These are phyloP conservation scores for Macrosteles quadrilineatus DNA, from an alignment of 1,140 invertebrate genomes.

Conservation along the genomic window DNA sequence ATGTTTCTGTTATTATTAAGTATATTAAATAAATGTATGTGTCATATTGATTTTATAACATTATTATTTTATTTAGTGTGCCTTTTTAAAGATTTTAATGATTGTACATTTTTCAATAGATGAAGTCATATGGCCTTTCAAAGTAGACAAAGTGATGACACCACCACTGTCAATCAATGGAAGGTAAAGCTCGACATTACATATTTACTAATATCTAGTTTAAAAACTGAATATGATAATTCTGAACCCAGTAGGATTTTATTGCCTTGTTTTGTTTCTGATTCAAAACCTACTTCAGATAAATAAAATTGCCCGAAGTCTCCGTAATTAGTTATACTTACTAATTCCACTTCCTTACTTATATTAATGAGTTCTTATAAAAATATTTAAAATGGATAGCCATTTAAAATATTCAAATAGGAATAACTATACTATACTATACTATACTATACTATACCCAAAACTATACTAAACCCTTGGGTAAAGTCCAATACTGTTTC, in stretches of 20 bases:
- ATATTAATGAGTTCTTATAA: too few species aligned
- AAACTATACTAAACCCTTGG: too few species aligned
- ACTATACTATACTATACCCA: too few species aligned
- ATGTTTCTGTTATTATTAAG: neutral
- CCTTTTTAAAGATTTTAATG: neutral
- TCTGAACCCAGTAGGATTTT: too few species aligned
- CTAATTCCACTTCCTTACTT: neutral
- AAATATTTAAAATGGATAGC: too few species aligned
- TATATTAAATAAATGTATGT: neutral
- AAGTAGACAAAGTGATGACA: conserved; percentile 7
- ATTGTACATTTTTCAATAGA: neutral
- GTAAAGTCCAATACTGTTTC: too few species aligned
- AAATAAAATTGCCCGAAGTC: neutral
- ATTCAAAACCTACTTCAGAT: neutral
- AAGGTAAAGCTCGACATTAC: neutral
- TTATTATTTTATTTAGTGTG: neutral
- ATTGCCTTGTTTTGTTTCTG: too few species aligned
- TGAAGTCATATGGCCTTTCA: neutral
- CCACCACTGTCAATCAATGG: neutral
- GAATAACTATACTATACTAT: too few species aligned
- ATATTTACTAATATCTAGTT: neutral
- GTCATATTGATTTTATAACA: neutral
- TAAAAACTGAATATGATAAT: neutral
- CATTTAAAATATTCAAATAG: too few species aligned
- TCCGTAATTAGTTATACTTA: neutral